These are phyloP conservation scores for Neolamprologus sp. DNA, from an alignment of 2,113 vertebrate genomes.

Conservation along the genomic window DNA sequence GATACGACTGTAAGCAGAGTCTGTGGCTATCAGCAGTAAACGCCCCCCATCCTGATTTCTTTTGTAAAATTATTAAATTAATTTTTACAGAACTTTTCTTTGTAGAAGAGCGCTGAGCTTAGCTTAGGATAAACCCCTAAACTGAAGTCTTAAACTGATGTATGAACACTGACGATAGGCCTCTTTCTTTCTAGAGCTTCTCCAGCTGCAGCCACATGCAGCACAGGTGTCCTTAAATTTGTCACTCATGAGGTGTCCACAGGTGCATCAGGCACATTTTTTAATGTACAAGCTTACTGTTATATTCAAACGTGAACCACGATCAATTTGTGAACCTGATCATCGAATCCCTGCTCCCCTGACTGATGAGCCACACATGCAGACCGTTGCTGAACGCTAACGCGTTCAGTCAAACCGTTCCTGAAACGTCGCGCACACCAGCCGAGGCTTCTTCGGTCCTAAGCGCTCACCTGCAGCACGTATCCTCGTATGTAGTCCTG, in stretches of 20 bases:
- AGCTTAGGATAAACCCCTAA: background rate
- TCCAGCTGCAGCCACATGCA: background rate
- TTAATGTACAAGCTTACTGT: background rate
- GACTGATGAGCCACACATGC: background rate
- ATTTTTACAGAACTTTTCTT: too few relatives aligned
- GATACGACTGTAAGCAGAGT: too few relatives aligned
- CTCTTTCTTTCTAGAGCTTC: background rate
- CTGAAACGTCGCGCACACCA: background rate
- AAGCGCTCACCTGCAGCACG: conserved; percentile 81
- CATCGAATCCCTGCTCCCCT: background rate
- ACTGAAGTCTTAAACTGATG: background rate
- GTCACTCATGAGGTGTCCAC: background rate
- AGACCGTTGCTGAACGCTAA: background rate
- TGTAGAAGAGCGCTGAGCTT: background rate
- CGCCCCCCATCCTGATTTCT: too few relatives aligned
- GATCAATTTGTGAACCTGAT: background rate
- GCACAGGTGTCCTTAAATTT: background rate
- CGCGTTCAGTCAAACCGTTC: too few relatives aligned
- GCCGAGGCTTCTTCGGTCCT: rapidly evolving
- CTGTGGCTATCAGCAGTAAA: too few relatives aligned
- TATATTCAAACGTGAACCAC: background rate
- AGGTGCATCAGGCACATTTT: background rate
- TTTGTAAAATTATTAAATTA: too few relatives aligned
- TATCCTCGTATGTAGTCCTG: conserved; percentile 98
- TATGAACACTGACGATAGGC: background rate